Evolutionary conservation across 2,113 vertebrate species (phyloP), one percentile per base, ranked within the genome.

Genomic region (Aptenodytes forsteri): DNA sequence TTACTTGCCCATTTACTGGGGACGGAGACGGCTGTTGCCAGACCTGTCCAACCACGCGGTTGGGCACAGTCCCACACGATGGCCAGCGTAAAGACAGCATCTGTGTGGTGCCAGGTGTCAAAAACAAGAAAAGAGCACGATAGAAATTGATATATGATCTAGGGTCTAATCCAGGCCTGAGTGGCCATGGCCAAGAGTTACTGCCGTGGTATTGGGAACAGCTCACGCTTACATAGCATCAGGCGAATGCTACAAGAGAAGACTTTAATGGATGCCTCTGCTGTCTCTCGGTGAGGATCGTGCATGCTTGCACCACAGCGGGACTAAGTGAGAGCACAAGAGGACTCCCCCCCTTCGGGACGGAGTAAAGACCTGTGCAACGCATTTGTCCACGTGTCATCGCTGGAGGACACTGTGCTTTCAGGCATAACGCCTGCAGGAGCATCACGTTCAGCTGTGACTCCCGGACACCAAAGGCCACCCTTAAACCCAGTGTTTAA

Each of bases 101-200:
- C 61, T 71, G 55, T 4, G 0, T 36, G 52, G 36, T 61, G 62
- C 62, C 18, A 17, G 32, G 22, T 14, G 27, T 55, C 40, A 44
- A 61, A 79, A 32, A 3, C 38, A 18, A 30, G 58, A 11, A 11
- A 17, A 42, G 29, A 47, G 5, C 38, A 18, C 0, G 0, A 16
- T 0, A 27, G 89, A 76, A n/a, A 16, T 0, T 9, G 62, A 2
- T 27, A 22, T 5, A 1, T 16, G 42, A 59, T 30, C 11, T 6
- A n/a, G 61, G 38, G 38, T 10, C 38, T 46, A 20, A 7, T 30
- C 50, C 54, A n/a, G 77, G 44, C 29, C 65, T 16, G 40, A 29
- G 44, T 4, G 20, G 23, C 64, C 2, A 1, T 18, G 62, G 56
- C 58, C 65, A 78, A 5, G 40, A 19, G 55, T 4, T 44, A 5